A percentile compares a stretch with the other conserved stretches of the same genome.
Evolutionary conservation across 1,140 invertebrate species (phyloP).

Genomic region (Papilio polyxenes): DNA sequence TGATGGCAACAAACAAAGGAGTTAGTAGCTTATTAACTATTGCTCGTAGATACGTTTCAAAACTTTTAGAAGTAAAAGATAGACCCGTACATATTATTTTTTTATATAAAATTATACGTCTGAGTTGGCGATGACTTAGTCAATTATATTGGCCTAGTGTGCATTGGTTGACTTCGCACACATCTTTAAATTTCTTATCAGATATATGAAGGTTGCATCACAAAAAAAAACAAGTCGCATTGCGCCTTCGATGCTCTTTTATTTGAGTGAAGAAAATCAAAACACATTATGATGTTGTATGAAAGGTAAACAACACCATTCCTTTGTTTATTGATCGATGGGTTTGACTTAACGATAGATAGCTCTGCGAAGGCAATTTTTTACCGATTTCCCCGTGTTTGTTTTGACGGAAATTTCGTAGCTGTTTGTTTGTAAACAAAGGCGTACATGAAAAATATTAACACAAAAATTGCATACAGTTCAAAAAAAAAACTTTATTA

Average conservation of each 20-base stretch:
- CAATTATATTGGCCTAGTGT: too few relatives aligned
- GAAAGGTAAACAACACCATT: neutral
- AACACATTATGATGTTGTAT: neutral
- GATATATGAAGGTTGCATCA: too few relatives aligned
- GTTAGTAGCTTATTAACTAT: neutral
- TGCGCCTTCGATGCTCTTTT: neutral
- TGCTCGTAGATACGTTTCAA: too few relatives aligned
- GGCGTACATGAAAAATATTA: neutral
- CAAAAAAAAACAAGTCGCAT: neutral
- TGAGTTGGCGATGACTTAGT: too few relatives aligned
- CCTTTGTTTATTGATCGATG: constrained; percentile 17
- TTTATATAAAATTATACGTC: too few relatives aligned
- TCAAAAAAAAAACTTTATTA: too few relatives aligned
- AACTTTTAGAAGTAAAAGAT: neutral
- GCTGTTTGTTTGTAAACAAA: neutral
- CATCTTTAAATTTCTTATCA: too few relatives aligned
- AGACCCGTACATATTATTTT: too few relatives aligned
- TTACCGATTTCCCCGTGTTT: constrained; percentile 18
- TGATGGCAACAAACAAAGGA: neutral
- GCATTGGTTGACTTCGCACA: too few relatives aligned
- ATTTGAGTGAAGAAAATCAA: neutral
- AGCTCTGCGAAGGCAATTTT: neutral
- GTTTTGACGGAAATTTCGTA: constrained; percentile 2
- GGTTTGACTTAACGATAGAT: constrained; percentile 20
- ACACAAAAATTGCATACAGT: neutral